Conservation (phyloP, 1,140 invertebrate genomes). For the Conopomorpha cramerella region DNA sequence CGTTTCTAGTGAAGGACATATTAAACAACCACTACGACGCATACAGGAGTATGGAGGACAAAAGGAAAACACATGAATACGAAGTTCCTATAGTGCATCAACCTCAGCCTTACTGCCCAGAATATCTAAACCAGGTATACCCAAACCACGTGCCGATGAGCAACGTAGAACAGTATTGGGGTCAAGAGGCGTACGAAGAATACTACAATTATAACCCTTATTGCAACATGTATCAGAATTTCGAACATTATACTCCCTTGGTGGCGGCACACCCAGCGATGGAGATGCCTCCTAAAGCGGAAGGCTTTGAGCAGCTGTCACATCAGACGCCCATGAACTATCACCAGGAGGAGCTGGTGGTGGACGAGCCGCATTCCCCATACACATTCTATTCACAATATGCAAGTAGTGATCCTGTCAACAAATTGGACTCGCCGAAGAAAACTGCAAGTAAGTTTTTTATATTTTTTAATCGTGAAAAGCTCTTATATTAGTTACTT, state of each 20-base stretch:
- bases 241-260: conserved; percentile 23
- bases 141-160: conserved; percentile 22
- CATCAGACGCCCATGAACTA: no score
- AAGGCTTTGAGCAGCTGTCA: conserved; percentile 5
- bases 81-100: conserved; percentile 21
- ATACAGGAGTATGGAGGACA: conserved; percentile 24
- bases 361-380: neutral
- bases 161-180: conserved; percentile 34
- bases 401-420: neutral
- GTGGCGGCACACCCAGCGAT: conserved; percentile 7
- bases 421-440: conserved; percentile 4
- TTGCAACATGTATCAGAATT: conserved; percentile 34
- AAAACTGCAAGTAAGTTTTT: conserved; percentile 15
- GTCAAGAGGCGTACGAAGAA: conserved; percentile 28
- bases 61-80: conserved; percentile 23
- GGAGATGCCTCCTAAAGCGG: conserved; percentile 11
- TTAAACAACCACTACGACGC: conserved; percentile 52
- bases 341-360: conserved; percentile 6
- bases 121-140: conserved; percentile 35
- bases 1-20: conserved; percentile 72
- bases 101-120: conserved; percentile 21
- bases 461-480: conserved; percentile 16
- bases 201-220: conserved; percentile 43
- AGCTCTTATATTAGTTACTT: neutral
- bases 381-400: neutral